These are phyloP conservation scores for Lamprotornis superbus DNA, from an alignment of 2,113 vertebrate genomes.

Conservation along the genomic window DNA sequence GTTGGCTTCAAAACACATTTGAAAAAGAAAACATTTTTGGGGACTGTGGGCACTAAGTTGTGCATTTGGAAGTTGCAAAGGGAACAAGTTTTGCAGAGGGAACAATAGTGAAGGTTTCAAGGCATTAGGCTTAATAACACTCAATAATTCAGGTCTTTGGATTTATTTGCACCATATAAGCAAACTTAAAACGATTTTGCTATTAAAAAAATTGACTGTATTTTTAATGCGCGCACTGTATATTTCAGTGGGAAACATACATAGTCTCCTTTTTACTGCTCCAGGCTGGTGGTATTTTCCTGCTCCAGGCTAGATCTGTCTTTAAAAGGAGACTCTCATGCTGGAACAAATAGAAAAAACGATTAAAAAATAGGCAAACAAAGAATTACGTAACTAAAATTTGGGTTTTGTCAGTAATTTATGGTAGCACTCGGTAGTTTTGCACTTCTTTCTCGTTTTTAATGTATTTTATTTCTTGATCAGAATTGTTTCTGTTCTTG, in stretches of 20 bases:
- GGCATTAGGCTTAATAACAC: not conserved
- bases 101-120: not conserved
- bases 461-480: not conserved
- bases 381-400: not conserved
- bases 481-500: not conserved
- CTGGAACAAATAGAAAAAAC: not conserved
- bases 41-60: not conserved
- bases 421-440: not conserved
- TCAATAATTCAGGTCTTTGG: not conserved
- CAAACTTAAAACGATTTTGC: constrained; percentile 45
- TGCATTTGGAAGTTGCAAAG: not conserved
- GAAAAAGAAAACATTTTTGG: not conserved
- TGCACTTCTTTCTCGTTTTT: not conserved
- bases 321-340: not conserved
- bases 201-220: constrained; percentile 35
- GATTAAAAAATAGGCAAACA: not conserved
- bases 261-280: not conserved
- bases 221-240: constrained; percentile 43
- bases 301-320: not conserved
- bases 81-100: not conserved
- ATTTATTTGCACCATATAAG: constrained; percentile 33
- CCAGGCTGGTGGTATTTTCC: not conserved
- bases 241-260: constrained; percentile 22
- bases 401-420: not conserved
- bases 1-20: not conserved